Conservation (phyloP, 2,113 vertebrate species). For the Jaculus jaculus region DNA sequence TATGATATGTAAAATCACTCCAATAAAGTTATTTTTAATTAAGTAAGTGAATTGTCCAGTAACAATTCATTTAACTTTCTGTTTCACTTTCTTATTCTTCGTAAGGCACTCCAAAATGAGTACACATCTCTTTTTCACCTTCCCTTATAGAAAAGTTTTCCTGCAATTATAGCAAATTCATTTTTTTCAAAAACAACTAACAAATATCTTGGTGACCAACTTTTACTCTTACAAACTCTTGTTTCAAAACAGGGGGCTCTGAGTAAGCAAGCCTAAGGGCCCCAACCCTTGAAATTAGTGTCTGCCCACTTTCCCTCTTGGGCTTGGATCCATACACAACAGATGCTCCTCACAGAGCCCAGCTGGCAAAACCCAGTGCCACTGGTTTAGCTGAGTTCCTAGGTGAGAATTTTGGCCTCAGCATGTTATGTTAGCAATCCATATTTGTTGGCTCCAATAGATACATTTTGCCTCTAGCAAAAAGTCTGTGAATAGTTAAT, state of each 20-base stretch:
- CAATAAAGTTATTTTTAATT: background rate
- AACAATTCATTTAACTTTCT: background rate
- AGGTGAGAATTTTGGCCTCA: conserved; percentile 58
- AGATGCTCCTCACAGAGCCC: conserved; percentile 18
- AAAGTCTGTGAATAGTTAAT: conserved; percentile 74
- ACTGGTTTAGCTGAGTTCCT: conserved; percentile 33
- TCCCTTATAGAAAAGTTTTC: background rate
- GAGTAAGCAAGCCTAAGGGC: background rate
- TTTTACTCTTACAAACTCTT: conserved; percentile 8
- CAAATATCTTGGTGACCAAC: background rate
- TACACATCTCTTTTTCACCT: background rate
- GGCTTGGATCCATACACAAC: background rate
- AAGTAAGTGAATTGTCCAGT: background rate
- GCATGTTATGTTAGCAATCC: conserved; percentile 59
- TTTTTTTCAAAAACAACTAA: background rate
- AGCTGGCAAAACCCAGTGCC: conserved; percentile 1
- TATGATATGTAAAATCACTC: background rate
- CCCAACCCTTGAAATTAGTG: background rate
- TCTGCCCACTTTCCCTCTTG: background rate
- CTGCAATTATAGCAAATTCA: background rate
- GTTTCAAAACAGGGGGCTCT: background rate
- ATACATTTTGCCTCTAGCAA: conserved; percentile 76
- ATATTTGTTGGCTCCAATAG: conserved; percentile 69
- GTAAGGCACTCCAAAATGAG: background rate
- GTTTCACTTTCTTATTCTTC: background rate